Evolutionary conservation across 2,113 vertebrate species (phyloP).

Genomic region (Phaethornis superciliosus): DNA sequence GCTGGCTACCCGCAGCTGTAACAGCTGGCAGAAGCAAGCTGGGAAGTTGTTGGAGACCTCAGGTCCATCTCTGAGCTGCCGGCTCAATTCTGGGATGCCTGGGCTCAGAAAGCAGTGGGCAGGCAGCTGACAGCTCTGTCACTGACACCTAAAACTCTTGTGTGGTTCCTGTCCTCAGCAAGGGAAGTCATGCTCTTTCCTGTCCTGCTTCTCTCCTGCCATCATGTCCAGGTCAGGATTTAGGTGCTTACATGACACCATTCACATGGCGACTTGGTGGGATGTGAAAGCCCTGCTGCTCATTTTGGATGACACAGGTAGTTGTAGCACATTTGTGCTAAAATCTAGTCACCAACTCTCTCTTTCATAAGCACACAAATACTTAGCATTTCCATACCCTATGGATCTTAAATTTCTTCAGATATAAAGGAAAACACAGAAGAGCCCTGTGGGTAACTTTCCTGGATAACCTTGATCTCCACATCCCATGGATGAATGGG

Average conservation of each 20-base stretch:
- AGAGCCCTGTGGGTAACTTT: rapidly evolving
- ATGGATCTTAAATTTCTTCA: not conserved
- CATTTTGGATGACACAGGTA: not conserved
- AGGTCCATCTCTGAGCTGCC: not conserved
- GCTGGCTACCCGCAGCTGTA: not conserved
- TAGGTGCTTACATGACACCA: not conserved
- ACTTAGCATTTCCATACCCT: not conserved
- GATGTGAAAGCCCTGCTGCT: not conserved
- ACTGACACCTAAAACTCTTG: not conserved
- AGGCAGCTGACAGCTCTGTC: not conserved
- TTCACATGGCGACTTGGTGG: not conserved
- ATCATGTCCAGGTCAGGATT: not conserved
- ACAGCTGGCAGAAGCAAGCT: not conserved
- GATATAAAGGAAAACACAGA: not conserved
- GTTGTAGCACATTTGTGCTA: not conserved
- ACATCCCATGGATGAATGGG: rapidly evolving
- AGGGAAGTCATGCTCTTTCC: too few relatives aligned
- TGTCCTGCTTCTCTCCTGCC: not conserved
- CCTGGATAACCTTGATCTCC: rapidly evolving
- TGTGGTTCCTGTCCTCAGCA: not conserved
- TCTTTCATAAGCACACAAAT: not conserved
- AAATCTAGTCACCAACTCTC: not conserved
- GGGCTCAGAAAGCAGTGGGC: not conserved
- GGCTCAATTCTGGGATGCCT: not conserved
- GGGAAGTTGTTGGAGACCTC: not conserved